Evolutionary conservation across 2,797 vertebrate species (phyloP).

Genomic region (Dicrostonyx torquatus): DNA sequence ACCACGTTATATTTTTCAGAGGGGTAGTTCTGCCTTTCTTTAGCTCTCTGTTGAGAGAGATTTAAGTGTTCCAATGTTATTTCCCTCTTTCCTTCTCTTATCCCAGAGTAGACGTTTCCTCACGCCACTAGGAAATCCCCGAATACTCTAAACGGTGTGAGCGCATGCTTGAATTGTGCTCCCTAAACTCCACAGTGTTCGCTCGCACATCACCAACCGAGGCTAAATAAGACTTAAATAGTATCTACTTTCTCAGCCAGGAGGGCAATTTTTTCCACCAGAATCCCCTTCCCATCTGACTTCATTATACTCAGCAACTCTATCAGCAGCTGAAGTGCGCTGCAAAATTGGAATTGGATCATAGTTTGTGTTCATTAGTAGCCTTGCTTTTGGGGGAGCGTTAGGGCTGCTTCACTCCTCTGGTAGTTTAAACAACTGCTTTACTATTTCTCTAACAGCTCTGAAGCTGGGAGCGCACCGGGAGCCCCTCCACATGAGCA

Average conservation of each 20-base stretch:
- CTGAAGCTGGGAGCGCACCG: background rate
- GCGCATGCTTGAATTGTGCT: conserved; percentile 26
- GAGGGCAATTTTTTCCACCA: conserved; percentile 65
- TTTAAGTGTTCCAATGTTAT: conserved; percentile 65
- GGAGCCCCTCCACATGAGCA: conserved; percentile 35
- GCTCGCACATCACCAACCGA: conserved; percentile 30
- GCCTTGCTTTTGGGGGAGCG: conserved; percentile 47
- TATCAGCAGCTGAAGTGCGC: conserved; percentile 77
- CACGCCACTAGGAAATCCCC: conserved; percentile 59
- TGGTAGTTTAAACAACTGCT: conserved; percentile 71
- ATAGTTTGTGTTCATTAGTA: conserved; percentile 68
- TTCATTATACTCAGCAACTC: conserved; percentile 70
- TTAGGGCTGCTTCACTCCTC: conserved; percentile 60
- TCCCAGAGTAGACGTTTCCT: conserved; percentile 72
- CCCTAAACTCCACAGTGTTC: conserved; percentile 9
- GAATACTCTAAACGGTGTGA: conserved; percentile 53
- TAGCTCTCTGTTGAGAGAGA: conserved; percentile 72
- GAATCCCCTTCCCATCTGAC: conserved; percentile 69
- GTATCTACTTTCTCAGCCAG: conserved; percentile 65
- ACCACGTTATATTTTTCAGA: conserved; percentile 54
- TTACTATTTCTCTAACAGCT: conserved; percentile 40
- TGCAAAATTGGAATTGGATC: conserved; percentile 82
- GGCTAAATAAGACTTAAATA: conserved; percentile 75
- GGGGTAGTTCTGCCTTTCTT: conserved; percentile 58
- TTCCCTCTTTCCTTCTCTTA: conserved; percentile 52